Evolutionary conservation across 2,113 vertebrate genomes (phyloP).

Genomic region (Rhynchopsitta pachyrhyncha): DNA sequence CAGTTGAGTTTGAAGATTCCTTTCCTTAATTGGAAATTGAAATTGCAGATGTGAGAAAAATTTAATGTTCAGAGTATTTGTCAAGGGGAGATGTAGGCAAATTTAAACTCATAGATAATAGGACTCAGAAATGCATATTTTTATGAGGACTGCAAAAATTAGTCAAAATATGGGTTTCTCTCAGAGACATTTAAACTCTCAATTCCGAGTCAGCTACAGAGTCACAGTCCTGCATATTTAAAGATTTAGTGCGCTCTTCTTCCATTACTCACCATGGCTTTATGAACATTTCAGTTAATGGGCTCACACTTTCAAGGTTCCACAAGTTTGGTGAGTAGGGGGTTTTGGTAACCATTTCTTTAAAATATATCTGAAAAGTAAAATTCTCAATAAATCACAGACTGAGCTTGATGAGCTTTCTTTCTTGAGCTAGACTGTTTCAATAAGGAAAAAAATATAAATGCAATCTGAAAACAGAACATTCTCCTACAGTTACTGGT

Average conservation of each 20-base stretch:
- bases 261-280: neutral
- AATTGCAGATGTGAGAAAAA: neutral
- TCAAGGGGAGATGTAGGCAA: neutral
- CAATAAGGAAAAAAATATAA: neutral
- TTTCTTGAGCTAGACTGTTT: neutral
- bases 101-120: neutral
- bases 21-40: neutral
- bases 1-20: neutral
- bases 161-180: neutral
- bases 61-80: neutral
- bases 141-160: neutral
- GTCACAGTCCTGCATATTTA: neutral
- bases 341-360: neutral
- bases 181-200: neutral
- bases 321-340: no score
- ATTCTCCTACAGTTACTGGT: neutral
- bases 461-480: neutral
- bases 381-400: neutral
- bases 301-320: neutral
- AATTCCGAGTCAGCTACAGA: neutral
- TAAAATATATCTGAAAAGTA: neutral
- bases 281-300: neutral
- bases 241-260: neutral
- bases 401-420: neutral
- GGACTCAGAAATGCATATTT: rapidly evolving